Evolutionary conservation across 2,797 vertebrate species (phyloP), one percentile per base, ranked within the genome.

Genomic region (Orestias chungarensis): DNA sequence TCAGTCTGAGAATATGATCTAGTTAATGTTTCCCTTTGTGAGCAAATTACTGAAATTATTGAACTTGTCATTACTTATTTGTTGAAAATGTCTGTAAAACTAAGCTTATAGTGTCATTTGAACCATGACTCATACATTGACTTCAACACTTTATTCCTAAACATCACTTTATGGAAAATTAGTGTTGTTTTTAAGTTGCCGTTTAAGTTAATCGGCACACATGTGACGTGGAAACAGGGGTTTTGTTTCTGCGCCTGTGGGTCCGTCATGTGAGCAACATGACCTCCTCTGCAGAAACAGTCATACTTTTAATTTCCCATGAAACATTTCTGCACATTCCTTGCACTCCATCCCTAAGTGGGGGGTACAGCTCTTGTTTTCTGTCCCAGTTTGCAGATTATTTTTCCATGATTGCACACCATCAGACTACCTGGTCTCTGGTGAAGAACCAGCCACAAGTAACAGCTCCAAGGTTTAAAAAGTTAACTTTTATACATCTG

Each of bases 311-410:
- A 76, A 20, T 73, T 72, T 74, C 71, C 73, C 52, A 2, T 52
- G 46, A 47, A 73, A 75, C 84, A 84, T 84, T 82, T 80, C 82
- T 76, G 33, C 71, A 68, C 80, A 87, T 88, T 91, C 77, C 73
- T 82, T 68, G 46, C 79, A 85, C 73, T 80, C 76, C 77, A 80
- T 55, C 62, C 61, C 27, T 59, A 66, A 78, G 67, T 67, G 70
- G 67, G 52, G 59, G n/a, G n/a, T n/a, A n/a, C 6, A 62, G 62
- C 50, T 6, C 66, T 84, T 82, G 79, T 88, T 86, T 85, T 77
- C 74, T 31, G 29, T 79, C 38, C 50, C 80, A 84, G 72, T 86
- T 81, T 65, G 75, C 29, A 44, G 66, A 87, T 89, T 87, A 76
- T 2, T 81, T 68, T 75, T 74, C 75, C 86, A 76, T 86, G 86